Conservation (phyloP, 2,113 vertebrate species). For the Setophaga coronata region DNA sequence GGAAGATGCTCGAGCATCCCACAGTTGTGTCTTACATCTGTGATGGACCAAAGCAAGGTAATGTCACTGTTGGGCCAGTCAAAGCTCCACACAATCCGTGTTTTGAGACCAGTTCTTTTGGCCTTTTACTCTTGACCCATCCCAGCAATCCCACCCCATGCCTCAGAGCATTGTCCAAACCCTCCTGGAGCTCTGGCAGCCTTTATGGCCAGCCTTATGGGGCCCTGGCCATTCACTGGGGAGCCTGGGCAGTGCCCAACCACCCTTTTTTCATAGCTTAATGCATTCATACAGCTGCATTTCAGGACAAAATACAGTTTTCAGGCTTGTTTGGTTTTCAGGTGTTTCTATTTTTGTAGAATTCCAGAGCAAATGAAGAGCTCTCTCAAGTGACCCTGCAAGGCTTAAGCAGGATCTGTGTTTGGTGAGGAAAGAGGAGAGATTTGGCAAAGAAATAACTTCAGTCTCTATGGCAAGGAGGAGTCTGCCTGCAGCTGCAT, state of each 20-base stretch:
- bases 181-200: neutral
- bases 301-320: neutral
- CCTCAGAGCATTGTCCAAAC: neutral
- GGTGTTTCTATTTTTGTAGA: neutral
- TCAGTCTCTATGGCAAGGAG: neutral
- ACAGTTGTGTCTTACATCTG: neutral
- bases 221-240: neutral
- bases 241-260: neutral
- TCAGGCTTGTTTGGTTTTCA: neutral
- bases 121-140: neutral
- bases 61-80: neutral
- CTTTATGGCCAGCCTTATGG: too few species aligned
- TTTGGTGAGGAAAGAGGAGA: neutral
- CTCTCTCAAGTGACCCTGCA: neutral
- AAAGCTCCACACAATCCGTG: rapidly evolving
- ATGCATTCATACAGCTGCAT: neutral
- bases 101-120: neutral
- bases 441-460: neutral
- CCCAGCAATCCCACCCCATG: neutral
- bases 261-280: neutral
- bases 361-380: neutral
- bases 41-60: neutral
- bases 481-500: neutral
- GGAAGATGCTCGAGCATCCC: neutral
- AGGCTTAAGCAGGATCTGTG: neutral